Evolutionary conservation across 2,113 vertebrate species (phyloP).

Genomic region (Channa argus): DNA sequence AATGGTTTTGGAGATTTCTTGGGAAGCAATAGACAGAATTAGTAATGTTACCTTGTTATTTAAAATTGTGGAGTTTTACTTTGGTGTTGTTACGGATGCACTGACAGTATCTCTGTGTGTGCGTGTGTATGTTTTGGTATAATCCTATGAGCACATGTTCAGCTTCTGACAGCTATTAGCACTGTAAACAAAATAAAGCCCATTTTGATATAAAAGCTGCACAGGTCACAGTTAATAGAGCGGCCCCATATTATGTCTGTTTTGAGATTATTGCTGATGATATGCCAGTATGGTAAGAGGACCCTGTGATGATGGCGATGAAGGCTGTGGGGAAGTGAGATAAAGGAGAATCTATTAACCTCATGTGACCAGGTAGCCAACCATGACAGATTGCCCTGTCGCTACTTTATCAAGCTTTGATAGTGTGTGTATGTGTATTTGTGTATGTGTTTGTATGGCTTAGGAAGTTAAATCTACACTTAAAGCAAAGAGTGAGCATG

Average conservation of each 20-base stretch:
- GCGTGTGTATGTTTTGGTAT: not conserved
- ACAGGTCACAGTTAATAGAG: conserved; percentile 51
- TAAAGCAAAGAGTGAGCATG: conserved; percentile 14
- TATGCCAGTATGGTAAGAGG: conserved; percentile 51
- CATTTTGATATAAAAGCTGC: conserved; percentile 34
- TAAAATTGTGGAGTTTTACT: not conserved
- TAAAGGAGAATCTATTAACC: conserved; percentile 78
- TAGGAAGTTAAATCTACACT: conserved; percentile 18
- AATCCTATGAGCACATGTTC: conserved; percentile 8
- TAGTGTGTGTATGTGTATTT: conserved; percentile 28
- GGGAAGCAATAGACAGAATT: no score
- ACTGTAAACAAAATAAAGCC: conserved; percentile 27
- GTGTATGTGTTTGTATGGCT: conserved; percentile 14
- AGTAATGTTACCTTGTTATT: not conserved
- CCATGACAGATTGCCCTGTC: conserved; percentile 75
- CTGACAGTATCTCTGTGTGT: not conserved
- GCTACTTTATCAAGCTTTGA: conserved; percentile 51
- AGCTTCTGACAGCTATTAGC: conserved; percentile 26
- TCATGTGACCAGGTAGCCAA: conserved; percentile 71
- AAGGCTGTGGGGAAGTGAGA: conserved; percentile 54
- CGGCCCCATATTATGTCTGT: conserved; percentile 18
- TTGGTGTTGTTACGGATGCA: conserved; percentile 2
- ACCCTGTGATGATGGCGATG: conserved; percentile 51
- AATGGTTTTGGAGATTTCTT: no score
- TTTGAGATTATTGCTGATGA: conserved; percentile 45